These are phyloP conservation scores for Danio aesculapii DNA, from an alignment of 2,797 vertebrate genomes.

Conservation along the genomic window DNA sequence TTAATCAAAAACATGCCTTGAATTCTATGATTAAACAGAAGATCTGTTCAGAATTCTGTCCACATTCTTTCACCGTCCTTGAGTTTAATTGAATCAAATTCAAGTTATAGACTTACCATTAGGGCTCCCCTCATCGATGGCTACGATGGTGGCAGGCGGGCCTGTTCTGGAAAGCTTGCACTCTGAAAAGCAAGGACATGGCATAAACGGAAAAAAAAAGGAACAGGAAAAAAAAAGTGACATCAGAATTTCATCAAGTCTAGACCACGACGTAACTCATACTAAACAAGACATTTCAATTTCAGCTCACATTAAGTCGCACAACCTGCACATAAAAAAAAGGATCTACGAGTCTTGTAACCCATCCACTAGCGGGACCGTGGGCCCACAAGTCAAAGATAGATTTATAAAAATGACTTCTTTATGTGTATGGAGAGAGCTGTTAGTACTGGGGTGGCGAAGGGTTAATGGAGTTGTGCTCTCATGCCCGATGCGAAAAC, in stretches of 20 bases:
- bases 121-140: constrained; percentile 96
- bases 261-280: constrained; percentile 58
- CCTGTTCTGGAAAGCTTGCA: constrained; percentile 95
- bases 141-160: constrained; percentile 96
- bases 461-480: constrained; percentile 45
- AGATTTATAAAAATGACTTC: constrained; percentile 43
- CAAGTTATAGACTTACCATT: constrained; percentile 85
- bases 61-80: not conserved
- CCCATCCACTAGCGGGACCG: not conserved
- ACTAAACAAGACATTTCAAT: constrained; percentile 59
- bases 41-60: constrained; percentile 9
- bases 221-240: not conserved
- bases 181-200: constrained; percentile 76
- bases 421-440: constrained; percentile 32
- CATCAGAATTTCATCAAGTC: constrained; percentile 49
- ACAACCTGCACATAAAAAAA: constrained; percentile 34
- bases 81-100: constrained; percentile 4
- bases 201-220: not conserved
- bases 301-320: constrained; percentile 43
- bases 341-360: constrained; percentile 31
- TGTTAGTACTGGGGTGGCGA: constrained; percentile 9
- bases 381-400: not conserved
- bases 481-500: constrained; percentile 44
- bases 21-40: not conserved
- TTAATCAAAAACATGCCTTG: constrained; percentile 5